Evolutionary conservation across 2,113 vertebrate genomes (phyloP).

Genomic region (Myodes glareolus): DNA sequence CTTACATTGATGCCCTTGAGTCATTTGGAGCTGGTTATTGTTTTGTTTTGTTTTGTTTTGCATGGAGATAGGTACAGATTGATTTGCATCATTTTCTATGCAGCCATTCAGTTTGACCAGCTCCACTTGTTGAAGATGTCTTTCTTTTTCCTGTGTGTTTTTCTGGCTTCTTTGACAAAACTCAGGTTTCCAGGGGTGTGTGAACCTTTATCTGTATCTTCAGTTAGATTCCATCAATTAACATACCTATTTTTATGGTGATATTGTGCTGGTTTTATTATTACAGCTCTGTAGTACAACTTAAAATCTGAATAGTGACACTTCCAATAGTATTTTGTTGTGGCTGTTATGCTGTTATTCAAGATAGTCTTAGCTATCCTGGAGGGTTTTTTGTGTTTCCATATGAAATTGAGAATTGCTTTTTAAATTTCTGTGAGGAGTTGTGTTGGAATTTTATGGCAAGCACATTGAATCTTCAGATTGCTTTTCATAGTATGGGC

Average conservation of each 20-base stretch:
- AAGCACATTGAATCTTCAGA: background rate
- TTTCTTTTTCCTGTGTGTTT: background rate
- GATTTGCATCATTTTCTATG: background rate
- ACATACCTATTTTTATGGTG: background rate
- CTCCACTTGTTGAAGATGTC: background rate
- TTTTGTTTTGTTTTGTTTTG: background rate
- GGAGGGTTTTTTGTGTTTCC: background rate
- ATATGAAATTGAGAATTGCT: background rate
- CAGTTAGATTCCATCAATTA: background rate
- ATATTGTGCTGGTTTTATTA: background rate
- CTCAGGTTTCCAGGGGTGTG: background rate
- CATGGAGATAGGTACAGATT: background rate
- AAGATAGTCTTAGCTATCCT: background rate
- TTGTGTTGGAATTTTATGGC: background rate
- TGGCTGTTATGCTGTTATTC: background rate
- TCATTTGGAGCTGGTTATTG: background rate
- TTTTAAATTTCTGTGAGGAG: background rate
- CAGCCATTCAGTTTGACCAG: background rate
- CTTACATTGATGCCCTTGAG: background rate
- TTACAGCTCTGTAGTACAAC: background rate
- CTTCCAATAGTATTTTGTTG: background rate
- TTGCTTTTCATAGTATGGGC: background rate
- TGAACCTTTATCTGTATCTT: background rate
- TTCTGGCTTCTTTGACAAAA: background rate
- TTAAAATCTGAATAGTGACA: background rate